Percentiles rank a stretch among this genome's conserved stretches.
Conservation (phyloP, 2,888 invertebrate genomes). For the Asteroscopus sphinx region DNA sequence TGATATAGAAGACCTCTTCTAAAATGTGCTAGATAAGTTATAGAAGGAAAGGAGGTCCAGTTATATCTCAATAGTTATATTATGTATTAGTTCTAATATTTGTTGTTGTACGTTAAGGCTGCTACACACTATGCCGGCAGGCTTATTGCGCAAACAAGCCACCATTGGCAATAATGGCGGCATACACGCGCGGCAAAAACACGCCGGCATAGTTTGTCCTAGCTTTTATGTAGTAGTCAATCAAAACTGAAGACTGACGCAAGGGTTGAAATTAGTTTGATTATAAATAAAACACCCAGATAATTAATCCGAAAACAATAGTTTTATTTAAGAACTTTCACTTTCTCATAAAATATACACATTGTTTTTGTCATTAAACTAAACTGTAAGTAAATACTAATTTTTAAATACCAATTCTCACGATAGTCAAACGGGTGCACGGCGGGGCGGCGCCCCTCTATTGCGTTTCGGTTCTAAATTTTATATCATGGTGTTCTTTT, state of each 20-base stretch:
- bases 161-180: no score
- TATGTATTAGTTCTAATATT: conserved; percentile 30
- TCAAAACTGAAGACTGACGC: conserved; percentile 41
- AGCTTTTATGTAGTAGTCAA: conserved; percentile 30
- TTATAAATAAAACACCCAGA: conserved; percentile 83
- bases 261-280: conserved; percentile 61
- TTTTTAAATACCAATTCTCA: conserved; percentile 89
- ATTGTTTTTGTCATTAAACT: conserved; percentile 90
- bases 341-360: conserved; percentile 90
- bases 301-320: conserved; percentile 90
- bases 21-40: conserved; percentile 30
- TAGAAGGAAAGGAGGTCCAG: conserved; percentile 12
- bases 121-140: no score
- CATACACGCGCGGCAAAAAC: no score
- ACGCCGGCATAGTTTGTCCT: no score
- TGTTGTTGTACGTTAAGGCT: conserved; percentile 28
- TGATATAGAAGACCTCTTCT: conserved; percentile 15
- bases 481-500: conserved; percentile 73
- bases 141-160: no score
- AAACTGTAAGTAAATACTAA: conserved; percentile 90
- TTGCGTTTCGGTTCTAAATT: conserved; percentile 70
- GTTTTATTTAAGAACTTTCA: conserved; percentile 90
- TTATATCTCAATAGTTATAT: conserved; percentile 29
- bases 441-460: conserved; percentile 70
- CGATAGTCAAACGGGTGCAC: conserved; percentile 77